Evolutionary conservation across 2,888 invertebrate genomes (phyloP).

Genomic region (Reticulitermes lucifugus): DNA sequence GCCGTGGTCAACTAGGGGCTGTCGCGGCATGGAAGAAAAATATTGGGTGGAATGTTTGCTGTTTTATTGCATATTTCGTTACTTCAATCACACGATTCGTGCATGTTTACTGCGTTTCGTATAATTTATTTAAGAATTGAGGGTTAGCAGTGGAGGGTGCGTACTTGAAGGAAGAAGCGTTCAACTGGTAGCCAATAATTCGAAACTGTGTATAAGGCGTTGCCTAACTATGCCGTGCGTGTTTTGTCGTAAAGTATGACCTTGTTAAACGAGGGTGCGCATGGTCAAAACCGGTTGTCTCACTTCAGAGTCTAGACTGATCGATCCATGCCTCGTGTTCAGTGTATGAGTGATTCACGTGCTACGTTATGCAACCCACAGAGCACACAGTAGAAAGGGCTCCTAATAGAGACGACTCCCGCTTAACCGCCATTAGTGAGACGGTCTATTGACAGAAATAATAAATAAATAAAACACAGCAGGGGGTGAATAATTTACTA

Average conservation of each 20-base stretch:
- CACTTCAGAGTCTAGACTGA: background rate
- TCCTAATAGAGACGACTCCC: background rate
- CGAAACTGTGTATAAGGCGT: background rate
- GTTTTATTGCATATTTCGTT: background rate
- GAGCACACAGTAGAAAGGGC: background rate
- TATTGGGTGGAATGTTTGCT: background rate
- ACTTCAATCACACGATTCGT: background rate
- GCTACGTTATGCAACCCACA: background rate
- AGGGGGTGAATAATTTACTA: too few relatives aligned
- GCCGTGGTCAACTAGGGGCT: too few relatives aligned
- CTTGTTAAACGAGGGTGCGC: background rate
- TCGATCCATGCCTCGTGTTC: background rate
- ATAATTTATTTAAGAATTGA: background rate
- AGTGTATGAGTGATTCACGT: background rate
- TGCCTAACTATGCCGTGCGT: background rate
- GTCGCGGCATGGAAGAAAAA: too few relatives aligned
- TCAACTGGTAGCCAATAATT: slow-evolving; percentile 16
- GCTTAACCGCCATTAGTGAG: too few relatives aligned
- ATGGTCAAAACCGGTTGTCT: background rate
- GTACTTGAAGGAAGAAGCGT: background rate
- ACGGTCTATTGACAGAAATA: too few relatives aligned
- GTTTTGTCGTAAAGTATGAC: background rate
- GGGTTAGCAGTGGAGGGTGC: background rate
- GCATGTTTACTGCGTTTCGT: background rate
- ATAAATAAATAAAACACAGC: too few relatives aligned